Base-by-base conservation (phyloP, 2,888 invertebrate genomes). In the Crioceris asparagi region DNA sequence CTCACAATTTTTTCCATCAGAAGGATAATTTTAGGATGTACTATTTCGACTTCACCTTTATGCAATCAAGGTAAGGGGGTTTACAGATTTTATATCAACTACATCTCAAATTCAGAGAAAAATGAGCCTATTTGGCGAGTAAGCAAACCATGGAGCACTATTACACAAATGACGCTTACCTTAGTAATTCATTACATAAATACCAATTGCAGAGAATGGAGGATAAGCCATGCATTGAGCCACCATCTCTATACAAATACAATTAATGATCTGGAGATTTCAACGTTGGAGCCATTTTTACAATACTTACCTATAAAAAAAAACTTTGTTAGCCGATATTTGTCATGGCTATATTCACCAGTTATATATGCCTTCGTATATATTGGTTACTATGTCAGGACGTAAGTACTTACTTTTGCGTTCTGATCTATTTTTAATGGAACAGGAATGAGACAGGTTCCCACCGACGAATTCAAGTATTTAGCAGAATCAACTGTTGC, bases 211-310 rank as follows among this genome's bases (percentile, higher is more conserved):
- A 72, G 74, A 48, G 76, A 81, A 43, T 85, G 83, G 74, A 70
- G 85, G 39, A 72, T 86, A 27, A 76, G 77, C 0, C 86, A 87
- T 53, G 77, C 68, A 0, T 56, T 87, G 29, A 84, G 84, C 17
- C 87, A 87, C 59, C 86, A 87, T 54, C 64, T 79, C n/a, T 84
- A 75, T 53, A 74, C 86, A 1, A 87, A 88, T 55, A 82, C 84
- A 0, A 60, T 79, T 2, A 71, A 76, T 60, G 87, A 87, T 60
- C 64, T 78, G 44, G 83, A 86, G 57, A 65, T 85, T 10, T 74
- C 77, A 35, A 64, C 70, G 32, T 63, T 75, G 17, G 82, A 83
- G 54, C 85, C 85, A 0, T 48, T 52, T 21, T 55, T 79, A 15
- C 68, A 72, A 33, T 84, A 74, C 68, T 59, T 79, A 33, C 82